phyloP scores from a whole-genome alignment of 1,140 invertebrate species.

The Lucilia cuprina region DNA sequence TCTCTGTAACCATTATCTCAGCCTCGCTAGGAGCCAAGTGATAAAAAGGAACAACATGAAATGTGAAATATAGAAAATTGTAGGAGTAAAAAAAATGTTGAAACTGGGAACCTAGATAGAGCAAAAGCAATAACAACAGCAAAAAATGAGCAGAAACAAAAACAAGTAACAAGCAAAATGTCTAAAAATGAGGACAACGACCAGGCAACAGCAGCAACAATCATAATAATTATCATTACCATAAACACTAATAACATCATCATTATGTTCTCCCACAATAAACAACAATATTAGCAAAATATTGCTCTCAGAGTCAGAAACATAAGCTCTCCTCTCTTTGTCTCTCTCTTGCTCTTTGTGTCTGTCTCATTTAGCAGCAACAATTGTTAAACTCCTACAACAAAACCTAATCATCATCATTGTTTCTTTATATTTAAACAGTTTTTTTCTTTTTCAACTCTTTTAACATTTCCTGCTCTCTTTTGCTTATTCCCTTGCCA shows the following conservation, averaged over 20 bases:
- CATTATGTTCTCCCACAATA: not conserved
- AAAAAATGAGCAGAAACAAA: not conserved
- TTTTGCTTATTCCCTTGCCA: too few relatives aligned
- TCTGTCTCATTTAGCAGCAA: not conserved
- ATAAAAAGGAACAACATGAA: not conserved
- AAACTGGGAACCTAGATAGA: constrained; percentile 1
- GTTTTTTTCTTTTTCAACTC: not conserved
- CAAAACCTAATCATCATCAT: not conserved
- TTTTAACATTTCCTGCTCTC: not conserved
- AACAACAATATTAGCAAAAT: not conserved
- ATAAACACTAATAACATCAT: not conserved
- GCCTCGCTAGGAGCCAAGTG: not conserved
- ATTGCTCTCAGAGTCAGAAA: not conserved
- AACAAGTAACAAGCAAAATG: not conserved
- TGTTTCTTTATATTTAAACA: not conserved
- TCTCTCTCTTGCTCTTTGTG: not conserved
- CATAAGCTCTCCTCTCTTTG: not conserved
- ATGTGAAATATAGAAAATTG: not conserved
- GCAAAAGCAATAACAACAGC: not conserved
- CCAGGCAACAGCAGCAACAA: not conserved
- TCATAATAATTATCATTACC: not conserved
- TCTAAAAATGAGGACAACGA: not conserved
- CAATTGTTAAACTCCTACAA: too few relatives aligned
- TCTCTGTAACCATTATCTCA: not conserved
- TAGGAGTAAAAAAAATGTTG: not conserved